Base-by-base conservation (phyloP, 2,797 vertebrate genomes). In the Enteromius radiatus region DNA sequence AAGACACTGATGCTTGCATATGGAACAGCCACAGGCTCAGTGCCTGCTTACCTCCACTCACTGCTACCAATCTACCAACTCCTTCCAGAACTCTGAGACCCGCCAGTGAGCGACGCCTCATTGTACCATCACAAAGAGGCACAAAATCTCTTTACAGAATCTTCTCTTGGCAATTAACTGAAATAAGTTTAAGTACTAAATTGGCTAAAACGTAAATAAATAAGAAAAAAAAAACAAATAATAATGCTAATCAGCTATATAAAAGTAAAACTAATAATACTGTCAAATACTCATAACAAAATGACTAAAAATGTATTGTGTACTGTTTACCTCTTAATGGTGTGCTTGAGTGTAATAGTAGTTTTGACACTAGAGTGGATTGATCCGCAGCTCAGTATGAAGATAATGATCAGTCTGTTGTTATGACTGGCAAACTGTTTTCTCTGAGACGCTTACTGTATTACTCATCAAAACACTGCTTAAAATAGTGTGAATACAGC, bases 401-500 rank as follows among this genome's bases (percentile, higher is more conserved):
- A 84, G 59, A 82, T 80, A 78, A 81, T 84, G 33, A 81, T 78
- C 47, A 63, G 68, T 70, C 67, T 70, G 61, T 83, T 19, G 71
- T 45, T 80, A 64, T 64, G 41, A 69, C 73, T 70, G 63, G 61
- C 76, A 82, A 67, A 14, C 59, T 31, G 68, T 67, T 33, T 68
- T 76, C 19, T 77, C 26, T 61, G 14, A 77, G 64, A 36, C 11
- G 19, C 21, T 31, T 54, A 23, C 19, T 14, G 36, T 23, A 10
- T 76, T 83, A 63, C 36, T 77, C 81, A 69, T 76, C 81, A 69
- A 69, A 68, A 59, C 71, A 54, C n/a, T 10, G 69, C 63, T 69
- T 33, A 45, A 82, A 83, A 83, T 70, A 77, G 49, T 70, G 52
- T 45, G 49, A 83, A 70, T 49, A 47, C 21, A 9, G 28, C 64